Conservation (phyloP, 2,797 vertebrate genomes). For the Coreius guichenoti region DNA sequence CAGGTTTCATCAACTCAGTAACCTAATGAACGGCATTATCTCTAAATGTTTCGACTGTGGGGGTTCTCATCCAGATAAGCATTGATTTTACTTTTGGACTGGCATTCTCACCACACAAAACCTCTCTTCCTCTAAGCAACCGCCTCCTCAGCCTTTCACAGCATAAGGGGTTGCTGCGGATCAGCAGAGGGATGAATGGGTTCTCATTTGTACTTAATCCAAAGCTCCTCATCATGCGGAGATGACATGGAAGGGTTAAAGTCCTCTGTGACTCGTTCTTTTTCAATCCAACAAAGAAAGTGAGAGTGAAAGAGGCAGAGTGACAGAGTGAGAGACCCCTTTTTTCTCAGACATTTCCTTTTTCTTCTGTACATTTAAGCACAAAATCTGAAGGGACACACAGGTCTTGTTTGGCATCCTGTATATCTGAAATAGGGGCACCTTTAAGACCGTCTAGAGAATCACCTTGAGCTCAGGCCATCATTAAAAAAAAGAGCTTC, state of each 20-base stretch:
- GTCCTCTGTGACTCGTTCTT: conserved; percentile 52
- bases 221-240: conserved; percentile 67
- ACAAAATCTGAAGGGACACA: conserved; percentile 37
- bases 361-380: conserved; percentile 31
- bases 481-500: conserved; percentile 65
- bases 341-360: conserved; percentile 20
- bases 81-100: conserved; percentile 62
- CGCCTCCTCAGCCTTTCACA: conserved; percentile 52
- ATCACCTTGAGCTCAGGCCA: conserved; percentile 71
- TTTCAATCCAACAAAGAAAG: conserved; percentile 45
- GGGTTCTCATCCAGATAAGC: conserved; percentile 31
- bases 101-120: conserved; percentile 67
- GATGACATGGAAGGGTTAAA: conserved; percentile 69
- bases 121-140: conserved; percentile 56
- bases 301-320: conserved; percentile 41
- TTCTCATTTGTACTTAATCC: conserved; percentile 73
- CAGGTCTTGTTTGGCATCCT: conserved; percentile 20
- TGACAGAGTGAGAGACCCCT: neutral
- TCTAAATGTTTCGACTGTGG: conserved; percentile 14
- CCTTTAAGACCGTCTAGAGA: conserved; percentile 67
- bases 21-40: conserved; percentile 63
- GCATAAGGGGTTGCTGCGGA: conserved; percentile 48
- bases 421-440: conserved; percentile 38
- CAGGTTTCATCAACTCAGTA: conserved; percentile 52
- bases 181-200: conserved; percentile 63